Evolutionary conservation across 2,888 invertebrate species (phyloP), one percentile per base, ranked within the genome.

Genomic region (Myopa tessellatipennis): DNA sequence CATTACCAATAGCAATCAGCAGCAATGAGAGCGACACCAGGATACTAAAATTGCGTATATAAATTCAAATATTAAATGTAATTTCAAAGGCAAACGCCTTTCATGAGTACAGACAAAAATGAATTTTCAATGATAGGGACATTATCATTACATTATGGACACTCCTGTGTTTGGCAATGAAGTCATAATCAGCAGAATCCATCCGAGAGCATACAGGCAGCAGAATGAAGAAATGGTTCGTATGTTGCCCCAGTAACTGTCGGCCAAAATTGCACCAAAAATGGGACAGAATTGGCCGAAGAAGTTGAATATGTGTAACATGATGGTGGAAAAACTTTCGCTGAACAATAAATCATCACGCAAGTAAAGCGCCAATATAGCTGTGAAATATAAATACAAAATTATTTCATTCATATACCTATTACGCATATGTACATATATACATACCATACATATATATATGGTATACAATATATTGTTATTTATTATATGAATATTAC

Each of bases 1-100:
- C 94, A 74, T 93, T 93, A 2, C 94, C 93, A 77, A 93, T 84
- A 10, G 92, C 92, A 79, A 94, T 92, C 69, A 93, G 88, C 3
- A 92, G 81, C 75, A 94, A 86, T 0, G 93, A 93, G 26, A 91
- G 81, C 61, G 92, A 89, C 10, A 92, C 90, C 61, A 92, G 87
- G 77, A 88, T 84, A 78, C 92, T 92, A 83, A n/a, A 81, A 81
- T 16, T 10, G 12, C 0, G 3, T 45, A 45, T 45, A 74, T 34
- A 18, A 40, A 34, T 38, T 45, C 6, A 55, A 4, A 38, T 65
- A 38, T 10, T 38, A 34, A 10, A 36, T 14, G 36, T 16, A 40
- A 58, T 7, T 34, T 36, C 10, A 18, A 85, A 82, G 81, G 84
- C 74, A 85, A 60, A 12, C 71, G 16, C 36, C n/a, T n/a, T n/a